Percentiles rank a stretch among this genome's conserved stretches.
Evolutionary conservation across 1,140 invertebrate genomes (phyloP).

Genomic region (Leptestheria dahalacensis): DNA sequence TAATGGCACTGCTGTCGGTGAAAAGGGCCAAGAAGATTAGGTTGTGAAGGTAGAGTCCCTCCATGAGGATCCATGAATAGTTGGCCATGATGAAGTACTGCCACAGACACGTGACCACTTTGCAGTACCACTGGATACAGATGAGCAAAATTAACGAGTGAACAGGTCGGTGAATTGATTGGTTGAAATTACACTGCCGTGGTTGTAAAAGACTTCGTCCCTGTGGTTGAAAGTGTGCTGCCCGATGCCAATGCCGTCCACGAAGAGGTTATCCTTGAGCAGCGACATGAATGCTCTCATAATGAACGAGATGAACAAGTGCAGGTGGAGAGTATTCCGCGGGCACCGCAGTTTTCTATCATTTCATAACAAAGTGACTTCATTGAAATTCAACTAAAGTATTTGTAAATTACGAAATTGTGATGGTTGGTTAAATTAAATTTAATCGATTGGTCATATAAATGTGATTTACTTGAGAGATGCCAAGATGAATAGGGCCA

Average conservation of each 20-base stretch:
- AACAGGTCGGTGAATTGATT: background rate
- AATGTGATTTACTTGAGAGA: slow-evolving; percentile 54
- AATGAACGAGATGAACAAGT: slow-evolving; percentile 52
- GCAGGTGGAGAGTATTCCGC: slow-evolving; percentile 50
- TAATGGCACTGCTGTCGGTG: slow-evolving; percentile 47
- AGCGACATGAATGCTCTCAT: slow-evolving; percentile 42
- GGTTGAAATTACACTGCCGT: background rate
- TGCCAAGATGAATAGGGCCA: slow-evolving; percentile 47
- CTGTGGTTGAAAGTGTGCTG: background rate
- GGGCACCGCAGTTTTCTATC: slow-evolving; percentile 46
- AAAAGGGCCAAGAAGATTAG: slow-evolving; percentile 56
- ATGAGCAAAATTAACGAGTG: background rate
- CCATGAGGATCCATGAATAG: slow-evolving; percentile 67
- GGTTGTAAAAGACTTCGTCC: background rate
- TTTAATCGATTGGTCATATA: background rate
- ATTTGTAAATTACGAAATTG: too few species aligned
- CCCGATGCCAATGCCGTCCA: slow-evolving; percentile 30
- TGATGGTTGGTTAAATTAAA: too few species aligned
- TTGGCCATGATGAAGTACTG: slow-evolving; percentile 60
- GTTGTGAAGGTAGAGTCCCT: slow-evolving; percentile 64
- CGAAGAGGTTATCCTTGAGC: slow-evolving; percentile 41
- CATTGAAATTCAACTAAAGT: too few species aligned
- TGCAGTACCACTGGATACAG: slow-evolving; percentile 42
- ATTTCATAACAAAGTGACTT: too few species aligned
- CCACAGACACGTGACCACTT: slow-evolving; percentile 45